Evolutionary conservation across 2,113 vertebrate genomes (phyloP).

Genomic region (Cavia porcellus): DNA sequence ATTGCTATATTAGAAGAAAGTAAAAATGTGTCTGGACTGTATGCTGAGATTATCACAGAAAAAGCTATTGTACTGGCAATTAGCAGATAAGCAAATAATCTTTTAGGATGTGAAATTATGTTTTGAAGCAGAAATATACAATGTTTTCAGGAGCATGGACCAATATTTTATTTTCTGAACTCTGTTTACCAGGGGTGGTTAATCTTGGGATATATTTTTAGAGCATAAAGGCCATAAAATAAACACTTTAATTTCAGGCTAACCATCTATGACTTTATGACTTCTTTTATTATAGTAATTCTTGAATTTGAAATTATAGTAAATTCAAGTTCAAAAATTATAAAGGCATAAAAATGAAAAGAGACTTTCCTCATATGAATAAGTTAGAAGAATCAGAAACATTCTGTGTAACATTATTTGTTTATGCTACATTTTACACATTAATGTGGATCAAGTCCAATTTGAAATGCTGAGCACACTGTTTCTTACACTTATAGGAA

Average conservation of each 20-base stretch:
- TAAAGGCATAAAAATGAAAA: constrained; percentile 42
- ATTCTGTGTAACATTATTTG: neutral
- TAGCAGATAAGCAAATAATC: neutral
- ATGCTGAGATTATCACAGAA: neutral
- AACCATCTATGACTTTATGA: neutral
- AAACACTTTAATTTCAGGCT: constrained; percentile 40
- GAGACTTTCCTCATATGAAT: constrained; percentile 58
- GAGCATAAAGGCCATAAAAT: neutral
- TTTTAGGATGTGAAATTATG: neutral
- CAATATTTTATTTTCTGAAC: neutral
- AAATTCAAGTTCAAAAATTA: constrained; percentile 30
- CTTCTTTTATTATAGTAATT: constrained; percentile 23
- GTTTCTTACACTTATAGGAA: constrained; percentile 71
- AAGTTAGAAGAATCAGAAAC: constrained; percentile 68
- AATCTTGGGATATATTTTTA: constrained; percentile 19
- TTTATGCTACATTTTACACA: neutral
- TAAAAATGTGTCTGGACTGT: neutral
- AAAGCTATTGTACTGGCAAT: neutral
- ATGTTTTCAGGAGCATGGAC: neutral
- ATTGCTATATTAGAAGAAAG: neutral
- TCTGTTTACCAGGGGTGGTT: neutral
- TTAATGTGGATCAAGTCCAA: constrained; percentile 71
- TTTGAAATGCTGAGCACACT: constrained; percentile 72
- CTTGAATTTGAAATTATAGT: constrained; percentile 15
- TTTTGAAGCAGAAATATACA: neutral